Evolutionary conservation across 2,888 invertebrate species (phyloP).

Genomic region (Campoplex nolae): DNA sequence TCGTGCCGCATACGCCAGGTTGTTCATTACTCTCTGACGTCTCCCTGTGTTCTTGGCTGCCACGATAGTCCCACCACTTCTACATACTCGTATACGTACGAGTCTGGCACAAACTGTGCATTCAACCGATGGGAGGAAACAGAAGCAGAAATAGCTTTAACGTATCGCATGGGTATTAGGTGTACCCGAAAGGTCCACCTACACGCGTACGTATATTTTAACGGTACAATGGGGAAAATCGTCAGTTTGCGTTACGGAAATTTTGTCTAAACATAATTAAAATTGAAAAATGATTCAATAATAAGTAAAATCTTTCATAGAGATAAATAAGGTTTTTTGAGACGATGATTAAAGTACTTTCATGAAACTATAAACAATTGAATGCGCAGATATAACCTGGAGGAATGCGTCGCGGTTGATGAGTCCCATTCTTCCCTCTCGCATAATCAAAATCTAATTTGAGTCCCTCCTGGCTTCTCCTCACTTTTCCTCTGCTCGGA

Average conservation of each 20-base stretch:
- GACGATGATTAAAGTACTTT: neutral
- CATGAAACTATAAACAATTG: neutral
- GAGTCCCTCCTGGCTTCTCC: neutral
- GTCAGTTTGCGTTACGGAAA: conserved; percentile 41
- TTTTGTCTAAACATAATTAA: conserved; percentile 2
- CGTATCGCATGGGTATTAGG: conserved; percentile 28
- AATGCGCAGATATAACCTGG: neutral
- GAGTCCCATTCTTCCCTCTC: neutral
- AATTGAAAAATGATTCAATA: neutral
- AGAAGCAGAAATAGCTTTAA: conserved; percentile 54
- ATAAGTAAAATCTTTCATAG: neutral
- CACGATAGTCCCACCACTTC: conserved; percentile 20
- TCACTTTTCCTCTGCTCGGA: conserved; percentile 1
- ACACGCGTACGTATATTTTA: neutral
- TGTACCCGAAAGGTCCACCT: conserved; percentile 33
- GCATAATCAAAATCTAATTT: conserved; percentile 25
- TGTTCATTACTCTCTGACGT: conserved; percentile 64
- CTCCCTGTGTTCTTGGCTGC: conserved; percentile 56
- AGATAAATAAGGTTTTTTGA: neutral
- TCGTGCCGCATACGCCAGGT: conserved; percentile 14
- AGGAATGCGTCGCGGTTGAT: conserved; percentile 7
- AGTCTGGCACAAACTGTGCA: conserved; percentile 41
- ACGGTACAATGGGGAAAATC: conserved; percentile 52
- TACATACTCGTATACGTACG: neutral
- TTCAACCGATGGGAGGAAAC: conserved; percentile 30